These are phyloP conservation scores for Amblyraja radiata DNA, from an alignment of 2,797 vertebrate species.

Conservation along the genomic window DNA sequence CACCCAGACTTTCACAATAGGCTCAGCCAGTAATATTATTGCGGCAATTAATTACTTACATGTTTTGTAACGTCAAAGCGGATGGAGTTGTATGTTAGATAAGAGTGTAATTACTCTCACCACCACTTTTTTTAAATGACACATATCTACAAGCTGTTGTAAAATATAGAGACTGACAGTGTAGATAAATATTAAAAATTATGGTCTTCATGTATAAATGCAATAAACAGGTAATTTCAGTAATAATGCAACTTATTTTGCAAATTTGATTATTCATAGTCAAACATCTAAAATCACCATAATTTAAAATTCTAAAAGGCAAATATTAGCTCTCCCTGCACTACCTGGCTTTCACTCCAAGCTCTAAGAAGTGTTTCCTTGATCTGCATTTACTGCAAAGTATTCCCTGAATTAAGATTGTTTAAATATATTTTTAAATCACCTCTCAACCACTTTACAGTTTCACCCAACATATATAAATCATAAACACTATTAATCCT, in stretches of 20 bases:
- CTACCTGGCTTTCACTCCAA: too few species aligned
- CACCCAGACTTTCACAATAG: not conserved
- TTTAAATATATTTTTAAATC: too few species aligned
- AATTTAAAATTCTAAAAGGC: not conserved
- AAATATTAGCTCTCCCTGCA: not conserved
- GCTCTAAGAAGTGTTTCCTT: too few species aligned
- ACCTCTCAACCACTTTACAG: too few species aligned
- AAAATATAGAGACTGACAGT: not conserved
- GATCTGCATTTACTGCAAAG: too few species aligned
- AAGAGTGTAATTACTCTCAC: not conserved
- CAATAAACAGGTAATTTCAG: not conserved
- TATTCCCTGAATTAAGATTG: too few species aligned
- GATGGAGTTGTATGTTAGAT: not conserved
- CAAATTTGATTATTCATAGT: not conserved
- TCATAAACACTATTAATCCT: not conserved
- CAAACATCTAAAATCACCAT: not conserved
- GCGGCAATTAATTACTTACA: not conserved
- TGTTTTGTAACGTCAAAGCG: not conserved
- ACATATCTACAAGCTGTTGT: not conserved
- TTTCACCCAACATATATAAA: too few species aligned
- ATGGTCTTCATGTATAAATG: not conserved
- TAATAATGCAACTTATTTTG: not conserved
- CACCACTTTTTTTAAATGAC: not conserved
- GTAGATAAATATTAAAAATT: not conserved
- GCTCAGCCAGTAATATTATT: not conserved